A percentile compares a stretch with the other conserved stretches of the same genome.
Conservation (phyloP, 2,113 vertebrate genomes). For the Cyprinus carpio region DNA sequence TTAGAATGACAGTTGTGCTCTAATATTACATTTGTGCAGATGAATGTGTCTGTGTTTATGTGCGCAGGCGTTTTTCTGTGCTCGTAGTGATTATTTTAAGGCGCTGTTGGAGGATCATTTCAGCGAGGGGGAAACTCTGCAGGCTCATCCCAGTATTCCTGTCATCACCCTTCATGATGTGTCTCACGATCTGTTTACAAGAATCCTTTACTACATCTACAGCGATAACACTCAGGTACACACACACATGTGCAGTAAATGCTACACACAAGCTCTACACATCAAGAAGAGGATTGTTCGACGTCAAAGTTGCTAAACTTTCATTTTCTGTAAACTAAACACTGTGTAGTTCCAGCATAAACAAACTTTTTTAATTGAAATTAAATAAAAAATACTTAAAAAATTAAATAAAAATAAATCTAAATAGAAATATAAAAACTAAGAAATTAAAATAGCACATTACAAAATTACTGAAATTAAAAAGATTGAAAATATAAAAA, state of each 20-base stretch:
- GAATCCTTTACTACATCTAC: constrained; percentile 92
- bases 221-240: constrained; percentile 89
- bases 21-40: neutral
- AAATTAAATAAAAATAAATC: no score
- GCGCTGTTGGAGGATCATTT: constrained; percentile 94
- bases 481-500: no score
- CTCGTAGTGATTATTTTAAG: constrained; percentile 96
- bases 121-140: constrained; percentile 84
- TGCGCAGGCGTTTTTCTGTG: constrained; percentile 91
- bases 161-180: constrained; percentile 88
- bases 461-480: no score
- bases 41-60: constrained; percentile 16
- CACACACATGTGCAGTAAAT: constrained; percentile 36
- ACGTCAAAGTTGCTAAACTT: no score
- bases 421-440: no score
- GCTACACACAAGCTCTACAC: neutral
- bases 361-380: no score
- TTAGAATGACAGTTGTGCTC: neutral
- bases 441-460: no score
- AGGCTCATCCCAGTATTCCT: constrained; percentile 83
- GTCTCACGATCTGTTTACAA: constrained; percentile 86
- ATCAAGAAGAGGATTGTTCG: neutral
- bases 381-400: no score
- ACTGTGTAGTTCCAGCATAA: no score
- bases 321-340: no score